Conservation (phyloP, 2,113 vertebrate species). For the Pseudorasbora parva region DNA sequence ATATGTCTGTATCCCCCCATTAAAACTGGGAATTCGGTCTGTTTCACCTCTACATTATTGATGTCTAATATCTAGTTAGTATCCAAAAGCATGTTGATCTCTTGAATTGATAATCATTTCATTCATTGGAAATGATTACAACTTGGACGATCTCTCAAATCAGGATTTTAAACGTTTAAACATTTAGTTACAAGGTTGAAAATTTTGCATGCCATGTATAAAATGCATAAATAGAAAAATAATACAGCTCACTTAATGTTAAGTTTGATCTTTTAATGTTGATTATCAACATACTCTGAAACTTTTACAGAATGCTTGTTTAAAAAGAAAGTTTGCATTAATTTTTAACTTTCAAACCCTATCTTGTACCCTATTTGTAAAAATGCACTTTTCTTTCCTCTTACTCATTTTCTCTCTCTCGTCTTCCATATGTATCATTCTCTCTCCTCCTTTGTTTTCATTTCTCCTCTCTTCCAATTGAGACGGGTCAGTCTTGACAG, state of each 20-base stretch:
- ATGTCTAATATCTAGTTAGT: too few relatives aligned
- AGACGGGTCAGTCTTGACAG: conserved; percentile 25
- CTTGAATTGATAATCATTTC: too few relatives aligned
- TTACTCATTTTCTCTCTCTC: conserved; percentile 18
- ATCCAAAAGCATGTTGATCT: too few relatives aligned
- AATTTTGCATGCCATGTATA: background rate
- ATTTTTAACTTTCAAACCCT: background rate
- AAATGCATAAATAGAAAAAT: background rate
- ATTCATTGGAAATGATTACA: too few relatives aligned
- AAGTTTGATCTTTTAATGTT: background rate
- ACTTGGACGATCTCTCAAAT: background rate
- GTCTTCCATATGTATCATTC: conserved; percentile 10
- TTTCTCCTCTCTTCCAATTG: conserved; percentile 13
- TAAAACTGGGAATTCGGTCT: too few relatives aligned
- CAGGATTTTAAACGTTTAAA: background rate
- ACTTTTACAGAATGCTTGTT: background rate
- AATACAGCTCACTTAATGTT: background rate
- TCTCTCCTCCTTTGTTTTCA: conserved; percentile 8
- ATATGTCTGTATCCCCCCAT: too few relatives aligned
- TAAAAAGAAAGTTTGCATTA: background rate
- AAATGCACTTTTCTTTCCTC: background rate
- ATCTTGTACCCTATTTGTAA: background rate
- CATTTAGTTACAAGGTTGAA: background rate
- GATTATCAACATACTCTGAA: background rate
- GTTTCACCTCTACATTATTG: too few relatives aligned